A percentile compares a stretch with the other conserved stretches of the same genome.
phyloP scores from a whole-genome alignment of 2,888 invertebrate species.

The Spodoptera littoralis region DNA sequence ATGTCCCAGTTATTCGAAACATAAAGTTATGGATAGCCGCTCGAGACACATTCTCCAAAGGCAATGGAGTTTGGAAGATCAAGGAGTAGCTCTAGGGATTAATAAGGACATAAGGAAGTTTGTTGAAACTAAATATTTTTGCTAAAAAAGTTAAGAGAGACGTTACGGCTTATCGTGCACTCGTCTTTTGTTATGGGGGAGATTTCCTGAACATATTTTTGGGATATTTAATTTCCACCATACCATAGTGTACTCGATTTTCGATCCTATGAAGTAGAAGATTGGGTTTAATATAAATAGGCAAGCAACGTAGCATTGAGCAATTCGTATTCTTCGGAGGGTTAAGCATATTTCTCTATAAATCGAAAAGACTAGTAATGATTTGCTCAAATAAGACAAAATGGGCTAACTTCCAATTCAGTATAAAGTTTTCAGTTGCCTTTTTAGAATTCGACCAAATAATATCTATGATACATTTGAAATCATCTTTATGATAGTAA shows the following conservation, averaged over 20 bases:
- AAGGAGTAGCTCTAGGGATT: constrained; percentile 41
- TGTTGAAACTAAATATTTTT: constrained; percentile 20
- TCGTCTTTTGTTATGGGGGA: constrained; percentile 18
- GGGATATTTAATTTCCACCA: constrained; percentile 12
- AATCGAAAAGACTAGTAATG: too few species aligned
- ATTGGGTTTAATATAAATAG: constrained; percentile 2
- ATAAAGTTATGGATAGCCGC: constrained; percentile 37
- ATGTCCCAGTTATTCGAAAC: constrained; percentile 22
- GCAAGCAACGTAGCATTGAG: too few species aligned
- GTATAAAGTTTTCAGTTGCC: too few species aligned
- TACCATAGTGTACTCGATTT: neutral
- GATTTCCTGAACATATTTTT: constrained; percentile 7
- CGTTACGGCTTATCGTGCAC: constrained; percentile 34
- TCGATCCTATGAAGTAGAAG: neutral
- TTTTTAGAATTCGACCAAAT: too few species aligned
- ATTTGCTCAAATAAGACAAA: too few species aligned
- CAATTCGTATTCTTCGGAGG: too few species aligned
- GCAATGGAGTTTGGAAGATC: constrained; percentile 42
- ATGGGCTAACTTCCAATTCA: too few species aligned
- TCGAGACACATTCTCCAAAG: constrained; percentile 42
- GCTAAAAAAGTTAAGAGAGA: constrained; percentile 17
- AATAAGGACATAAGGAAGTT: constrained; percentile 35
- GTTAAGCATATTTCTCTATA: too few species aligned
- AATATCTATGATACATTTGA: too few species aligned
- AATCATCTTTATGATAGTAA: too few species aligned